Conservation (phyloP, 1,140 invertebrate genomes). For the Ceratosolen fusciceps region DNA sequence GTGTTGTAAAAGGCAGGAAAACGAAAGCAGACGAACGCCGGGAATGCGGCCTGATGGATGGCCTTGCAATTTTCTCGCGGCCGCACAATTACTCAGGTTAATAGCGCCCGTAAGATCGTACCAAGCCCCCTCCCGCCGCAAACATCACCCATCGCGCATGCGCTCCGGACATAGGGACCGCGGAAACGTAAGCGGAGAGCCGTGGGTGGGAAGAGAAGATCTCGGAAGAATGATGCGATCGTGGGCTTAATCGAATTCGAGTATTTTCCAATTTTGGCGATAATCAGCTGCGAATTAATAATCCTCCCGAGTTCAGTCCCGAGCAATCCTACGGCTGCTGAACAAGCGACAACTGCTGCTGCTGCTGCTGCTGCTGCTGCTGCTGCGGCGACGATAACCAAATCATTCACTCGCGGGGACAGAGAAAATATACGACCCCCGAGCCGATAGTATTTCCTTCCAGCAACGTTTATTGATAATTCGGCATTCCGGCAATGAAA, state of each 20-base stretch:
- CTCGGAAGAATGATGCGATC: background rate
- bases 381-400: background rate
- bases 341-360: background rate
- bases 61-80: conserved; percentile 40
- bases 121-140: too few relatives aligned
- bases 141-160: background rate
- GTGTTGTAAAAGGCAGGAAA: conserved; percentile 19
- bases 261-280: background rate
- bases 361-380: too few relatives aligned
- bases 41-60: conserved; percentile 32
- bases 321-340: background rate
- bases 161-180: background rate
- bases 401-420: background rate
- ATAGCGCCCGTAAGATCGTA: conserved; percentile 39
- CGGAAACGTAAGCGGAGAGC: too few relatives aligned
- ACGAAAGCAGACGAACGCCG: background rate
- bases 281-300: background rate
- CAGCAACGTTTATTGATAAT: too few relatives aligned
- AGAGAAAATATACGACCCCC: too few relatives aligned
- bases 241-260: background rate
- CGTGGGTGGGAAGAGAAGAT: background rate
- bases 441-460: too few relatives aligned
- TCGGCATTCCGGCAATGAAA: too few relatives aligned
- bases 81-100: conserved; percentile 37
- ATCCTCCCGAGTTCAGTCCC: background rate